Conservation (phyloP, 2,113 vertebrate genomes). For the Megaptera novaeangliae region DNA sequence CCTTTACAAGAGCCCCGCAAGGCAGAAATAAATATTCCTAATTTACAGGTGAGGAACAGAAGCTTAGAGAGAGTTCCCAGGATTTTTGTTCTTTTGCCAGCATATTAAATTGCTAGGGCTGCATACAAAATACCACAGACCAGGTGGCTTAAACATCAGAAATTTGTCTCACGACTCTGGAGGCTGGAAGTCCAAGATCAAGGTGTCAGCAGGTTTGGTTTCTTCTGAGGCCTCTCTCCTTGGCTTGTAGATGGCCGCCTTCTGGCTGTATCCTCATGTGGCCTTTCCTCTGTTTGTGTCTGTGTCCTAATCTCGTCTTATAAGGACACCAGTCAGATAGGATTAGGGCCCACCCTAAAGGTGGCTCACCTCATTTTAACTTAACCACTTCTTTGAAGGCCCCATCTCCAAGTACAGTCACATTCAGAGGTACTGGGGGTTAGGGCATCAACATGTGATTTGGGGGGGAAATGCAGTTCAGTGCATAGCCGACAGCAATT, state of each 20-base stretch:
- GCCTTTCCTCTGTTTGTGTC: not conserved
- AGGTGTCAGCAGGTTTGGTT: not conserved
- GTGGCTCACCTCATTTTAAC: not conserved
- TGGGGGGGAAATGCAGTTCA: not conserved
- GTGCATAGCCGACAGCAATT: not conserved
- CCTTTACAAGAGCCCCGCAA: not conserved
- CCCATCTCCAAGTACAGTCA: not conserved
- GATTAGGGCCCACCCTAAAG: not conserved
- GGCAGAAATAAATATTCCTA: no score
- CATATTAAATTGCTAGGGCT: accelerated
- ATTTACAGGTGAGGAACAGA: not conserved
- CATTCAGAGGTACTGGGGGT: not conserved
- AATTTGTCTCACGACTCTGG: not conserved
- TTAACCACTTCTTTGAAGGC: not conserved
- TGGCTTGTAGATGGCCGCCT: accelerated
- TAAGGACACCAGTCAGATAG: not conserved
- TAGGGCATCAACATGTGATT: not conserved
- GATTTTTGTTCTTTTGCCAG: not conserved
- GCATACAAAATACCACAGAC: not conserved
- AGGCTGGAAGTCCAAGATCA: not conserved
- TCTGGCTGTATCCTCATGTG: not conserved
- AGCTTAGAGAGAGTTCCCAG: not conserved
- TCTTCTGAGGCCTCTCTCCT: not conserved
- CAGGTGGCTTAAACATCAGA: no score
- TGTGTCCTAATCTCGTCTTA: not conserved